phyloP scores from a whole-genome alignment of 2,113 vertebrate species.

The Columba janthina region DNA sequence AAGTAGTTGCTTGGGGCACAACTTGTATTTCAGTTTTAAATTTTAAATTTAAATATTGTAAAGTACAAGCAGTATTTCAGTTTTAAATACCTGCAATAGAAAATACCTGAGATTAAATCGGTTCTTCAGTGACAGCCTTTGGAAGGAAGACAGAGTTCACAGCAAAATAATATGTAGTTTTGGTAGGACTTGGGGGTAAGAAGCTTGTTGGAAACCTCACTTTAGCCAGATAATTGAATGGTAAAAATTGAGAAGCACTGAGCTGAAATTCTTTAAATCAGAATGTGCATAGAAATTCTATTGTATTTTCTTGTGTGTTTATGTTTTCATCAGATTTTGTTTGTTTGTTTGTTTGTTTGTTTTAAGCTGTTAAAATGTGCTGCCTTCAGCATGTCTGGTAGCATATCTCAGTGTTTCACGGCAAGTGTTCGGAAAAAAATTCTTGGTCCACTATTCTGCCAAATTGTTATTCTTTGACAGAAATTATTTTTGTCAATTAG shows the following conservation, averaged over 20 bases:
- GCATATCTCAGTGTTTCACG: neutral
- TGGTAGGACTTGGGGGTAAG: neutral
- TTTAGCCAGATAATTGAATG: neutral
- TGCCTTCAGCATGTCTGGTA: neutral
- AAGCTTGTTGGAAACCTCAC: neutral
- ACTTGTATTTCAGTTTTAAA: neutral
- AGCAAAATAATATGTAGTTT: neutral
- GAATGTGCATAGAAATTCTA: neutral
- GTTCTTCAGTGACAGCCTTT: neutral
- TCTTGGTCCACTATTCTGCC: neutral
- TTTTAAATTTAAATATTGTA: no score
- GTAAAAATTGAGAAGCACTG: neutral
- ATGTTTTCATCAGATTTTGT: neutral
- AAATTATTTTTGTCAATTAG: neutral
- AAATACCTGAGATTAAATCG: neutral
- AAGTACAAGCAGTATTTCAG: neutral
- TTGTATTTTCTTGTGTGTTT: neutral
- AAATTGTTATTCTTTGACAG: neutral
- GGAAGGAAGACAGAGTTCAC: neutral
- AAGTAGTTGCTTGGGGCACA: neutral
- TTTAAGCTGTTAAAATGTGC: neutral
- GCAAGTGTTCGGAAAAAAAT: neutral
- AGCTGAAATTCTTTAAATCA: neutral
- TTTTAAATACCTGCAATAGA: neutral
- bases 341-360: neutral